Evolutionary conservation across 2,113 vertebrate genomes (phyloP), one percentile per base, ranked within the genome.

Genomic region (Phyllopteryx taeniolatus): DNA sequence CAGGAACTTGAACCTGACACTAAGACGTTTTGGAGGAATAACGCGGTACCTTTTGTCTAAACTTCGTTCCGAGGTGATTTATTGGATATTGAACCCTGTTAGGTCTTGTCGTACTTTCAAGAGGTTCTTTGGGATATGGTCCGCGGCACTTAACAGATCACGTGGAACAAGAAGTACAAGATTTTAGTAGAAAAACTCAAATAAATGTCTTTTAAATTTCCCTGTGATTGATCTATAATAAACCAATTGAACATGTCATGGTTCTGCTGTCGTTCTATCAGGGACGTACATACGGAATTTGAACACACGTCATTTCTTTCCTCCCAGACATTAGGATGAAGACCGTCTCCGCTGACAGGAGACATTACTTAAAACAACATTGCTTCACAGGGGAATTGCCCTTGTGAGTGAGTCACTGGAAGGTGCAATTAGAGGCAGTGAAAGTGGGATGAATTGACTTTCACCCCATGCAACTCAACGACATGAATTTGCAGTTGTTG

Each of bases 371-470:
- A 42, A 68, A 77, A 72, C 64, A 65, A 54, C 9, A 35, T 19
- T 7, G 68, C 71, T 42, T 60, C n/a, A 54, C 0, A 31, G 0
- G 22, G 63, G 51, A 67, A 76, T 10, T 68, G 22, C 5, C 64
- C 67, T 44, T 66, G 67, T 51, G 39, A 17, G 49, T 68, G 27
- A 5, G 66, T 47, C 74, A 74, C 15, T 65, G 42, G 44, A 74
- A 81, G 74, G 75, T 77, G 66, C 73, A 82, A 75, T 89, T 86
- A 80, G 69, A 80, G 15, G 60, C 67, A 70, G 76, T 78, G 64
- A 73, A 66, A 79, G 53, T 7, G 1, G 72, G 66, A 62, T 56
- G 63, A 70, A 51, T 81, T 73, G 54, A 78, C 70, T 77, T 73
- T 82, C 61, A 31, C 61, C 63, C 69, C 10, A 0, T 53, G 51